phyloP scores from a whole-genome alignment of 2,888 invertebrate genomes.

The Notodonta dromedarius region DNA sequence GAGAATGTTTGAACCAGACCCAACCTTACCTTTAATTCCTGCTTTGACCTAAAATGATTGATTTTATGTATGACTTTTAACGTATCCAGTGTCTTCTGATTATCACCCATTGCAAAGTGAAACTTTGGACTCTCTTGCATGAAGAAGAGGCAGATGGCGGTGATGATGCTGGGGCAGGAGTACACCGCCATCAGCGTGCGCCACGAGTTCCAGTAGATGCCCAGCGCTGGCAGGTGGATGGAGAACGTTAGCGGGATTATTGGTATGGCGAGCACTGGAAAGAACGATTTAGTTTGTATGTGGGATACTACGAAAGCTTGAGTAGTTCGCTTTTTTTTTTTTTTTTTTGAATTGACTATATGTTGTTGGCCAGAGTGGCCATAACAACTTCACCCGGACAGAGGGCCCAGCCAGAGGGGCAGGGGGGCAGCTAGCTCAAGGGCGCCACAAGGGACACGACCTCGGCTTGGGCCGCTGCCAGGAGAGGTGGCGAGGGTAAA shows the following conservation, averaged over 20 bases:
- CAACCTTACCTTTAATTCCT: slow-evolving; percentile 48
- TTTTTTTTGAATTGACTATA: too few species aligned
- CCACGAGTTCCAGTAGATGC: slow-evolving; percentile 88
- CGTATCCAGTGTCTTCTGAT: slow-evolving; percentile 79
- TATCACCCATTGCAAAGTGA: slow-evolving; percentile 83
- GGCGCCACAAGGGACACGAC: too few species aligned
- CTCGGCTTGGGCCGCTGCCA: too few species aligned
- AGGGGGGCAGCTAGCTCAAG: too few species aligned
- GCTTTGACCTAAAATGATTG: slow-evolving; percentile 48
- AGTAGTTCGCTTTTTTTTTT: not conserved
- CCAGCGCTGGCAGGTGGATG: slow-evolving; percentile 60
- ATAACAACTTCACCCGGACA: too few species aligned
- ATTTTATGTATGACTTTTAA: slow-evolving; percentile 58
- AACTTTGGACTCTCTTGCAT: slow-evolving; percentile 92
- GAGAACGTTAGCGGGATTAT: slow-evolving; percentile 84
- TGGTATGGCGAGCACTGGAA: slow-evolving; percentile 85
- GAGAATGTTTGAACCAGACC: slow-evolving; percentile 16
- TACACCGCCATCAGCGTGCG: slow-evolving; percentile 87
- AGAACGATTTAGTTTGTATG: not conserved
- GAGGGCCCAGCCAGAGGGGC: too few species aligned
- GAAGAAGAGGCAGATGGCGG: slow-evolving; percentile 80
- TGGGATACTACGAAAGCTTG: too few species aligned
- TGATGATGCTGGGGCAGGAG: slow-evolving; percentile 85
- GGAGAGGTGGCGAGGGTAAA: too few species aligned
- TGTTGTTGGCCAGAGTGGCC: too few species aligned